A percentile compares a stretch with the other conserved stretches of the same genome.
Evolutionary conservation across 1,140 invertebrate species (phyloP).

Genomic region (Brachionus manjavacas): DNA sequence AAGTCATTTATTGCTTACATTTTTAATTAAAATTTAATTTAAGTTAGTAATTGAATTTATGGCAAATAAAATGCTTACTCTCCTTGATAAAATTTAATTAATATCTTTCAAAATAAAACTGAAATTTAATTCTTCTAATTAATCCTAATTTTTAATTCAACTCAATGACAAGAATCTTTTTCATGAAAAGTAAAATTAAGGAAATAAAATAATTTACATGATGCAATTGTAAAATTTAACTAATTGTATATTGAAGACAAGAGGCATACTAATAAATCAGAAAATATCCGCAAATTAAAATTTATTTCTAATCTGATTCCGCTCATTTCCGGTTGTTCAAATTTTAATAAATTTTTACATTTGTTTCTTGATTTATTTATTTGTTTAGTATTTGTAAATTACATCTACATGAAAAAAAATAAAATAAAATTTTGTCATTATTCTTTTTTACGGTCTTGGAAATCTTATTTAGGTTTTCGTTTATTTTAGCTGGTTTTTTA

Average conservation of each 20-base stretch:
- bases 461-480: too few relatives aligned
- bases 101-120: not conserved
- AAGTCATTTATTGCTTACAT: too few relatives aligned
- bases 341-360: not conserved
- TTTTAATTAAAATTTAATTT: too few relatives aligned
- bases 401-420: not conserved
- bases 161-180: conserved; percentile 28
- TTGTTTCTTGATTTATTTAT: not conserved
- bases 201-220: conserved; percentile 3
- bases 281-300: conserved; percentile 21
- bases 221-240: not conserved
- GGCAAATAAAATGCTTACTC: not conserved
- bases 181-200: conserved; percentile 10
- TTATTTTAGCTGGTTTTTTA: too few relatives aligned
- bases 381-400: not conserved
- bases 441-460: too few relatives aligned
- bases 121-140: not conserved
- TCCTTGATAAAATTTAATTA: conserved; percentile 12
- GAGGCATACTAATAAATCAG: not conserved
- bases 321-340: not conserved
- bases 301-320: not conserved
- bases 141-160: not conserved
- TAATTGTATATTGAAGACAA: conserved; percentile 1
- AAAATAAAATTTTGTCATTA: not conserved
- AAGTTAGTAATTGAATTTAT: not conserved